Conservation (phyloP, 2,797 vertebrate species). For the Sciurus carolinensis region DNA sequence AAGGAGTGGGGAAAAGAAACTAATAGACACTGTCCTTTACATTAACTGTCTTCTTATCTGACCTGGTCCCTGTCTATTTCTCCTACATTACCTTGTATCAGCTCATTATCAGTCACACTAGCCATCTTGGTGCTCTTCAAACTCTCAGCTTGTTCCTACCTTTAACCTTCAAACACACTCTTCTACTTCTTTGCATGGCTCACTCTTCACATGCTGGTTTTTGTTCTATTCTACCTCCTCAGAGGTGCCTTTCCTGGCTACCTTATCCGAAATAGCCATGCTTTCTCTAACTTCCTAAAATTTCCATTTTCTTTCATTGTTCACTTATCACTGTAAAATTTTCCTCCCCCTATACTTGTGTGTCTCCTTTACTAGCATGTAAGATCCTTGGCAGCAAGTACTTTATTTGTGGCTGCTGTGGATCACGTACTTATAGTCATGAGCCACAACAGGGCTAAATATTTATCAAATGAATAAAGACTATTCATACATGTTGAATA, state of each 20-base stretch:
- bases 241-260: background rate
- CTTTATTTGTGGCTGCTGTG: background rate
- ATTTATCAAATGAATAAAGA: constrained; percentile 40
- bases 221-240: background rate
- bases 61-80: background rate
- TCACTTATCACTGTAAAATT: background rate
- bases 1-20: background rate
- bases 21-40: background rate
- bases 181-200: background rate
- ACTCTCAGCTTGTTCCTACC: background rate
- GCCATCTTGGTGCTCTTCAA: background rate
- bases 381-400: background rate
- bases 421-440: background rate
- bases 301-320: background rate
- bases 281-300: too few species aligned
- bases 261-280: background rate
- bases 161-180: background rate
- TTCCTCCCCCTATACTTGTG: too few species aligned
- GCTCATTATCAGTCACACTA: background rate
- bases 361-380: background rate
- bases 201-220: background rate
- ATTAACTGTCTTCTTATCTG: background rate
- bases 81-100: background rate
- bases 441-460: background rate
- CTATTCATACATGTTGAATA: background rate